Percentiles rank a stretch among this genome's conserved stretches.
phyloP scores from a whole-genome alignment of 2,113 vertebrate genomes.

The Lepus europaeus region DNA sequence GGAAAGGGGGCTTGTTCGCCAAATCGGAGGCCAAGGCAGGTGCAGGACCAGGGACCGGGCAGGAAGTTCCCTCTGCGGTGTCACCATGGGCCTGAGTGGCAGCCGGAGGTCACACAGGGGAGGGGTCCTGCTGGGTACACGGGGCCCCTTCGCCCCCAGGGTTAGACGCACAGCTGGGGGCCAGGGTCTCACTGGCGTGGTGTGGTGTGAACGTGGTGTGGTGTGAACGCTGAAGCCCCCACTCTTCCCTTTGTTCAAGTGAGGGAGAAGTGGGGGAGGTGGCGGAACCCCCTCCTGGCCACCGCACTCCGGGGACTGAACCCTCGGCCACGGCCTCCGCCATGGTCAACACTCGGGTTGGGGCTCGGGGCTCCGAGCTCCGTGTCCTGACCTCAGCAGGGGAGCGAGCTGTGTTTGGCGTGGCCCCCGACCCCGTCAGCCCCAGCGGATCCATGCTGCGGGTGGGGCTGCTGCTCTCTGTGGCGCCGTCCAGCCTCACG shows the following conservation, averaged over 20 bases:
- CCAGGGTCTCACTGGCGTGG: neutral
- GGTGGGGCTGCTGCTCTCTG: too few species aligned
- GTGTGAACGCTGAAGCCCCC: neutral
- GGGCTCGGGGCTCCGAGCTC: too few species aligned
- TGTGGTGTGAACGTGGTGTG: neutral
- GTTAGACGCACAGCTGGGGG: too few species aligned
- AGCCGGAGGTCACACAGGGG: neutral
- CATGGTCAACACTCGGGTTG: rapidly evolving
- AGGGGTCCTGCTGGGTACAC: neutral
- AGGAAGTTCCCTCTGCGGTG: too few species aligned
- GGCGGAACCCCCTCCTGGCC: neutral
- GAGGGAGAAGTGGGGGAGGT: neutral
- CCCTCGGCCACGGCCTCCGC: neutral
- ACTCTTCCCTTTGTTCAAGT: neutral
- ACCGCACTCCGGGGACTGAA: neutral
- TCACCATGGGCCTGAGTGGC: too few species aligned
- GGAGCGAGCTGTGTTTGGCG: neutral
- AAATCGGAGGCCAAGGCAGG: neutral
- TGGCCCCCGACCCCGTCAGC: constrained; percentile 10
- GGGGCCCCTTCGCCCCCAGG: too few species aligned
- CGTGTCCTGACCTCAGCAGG: too few species aligned
- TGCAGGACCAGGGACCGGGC: too few species aligned
- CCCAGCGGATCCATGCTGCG: neutral
- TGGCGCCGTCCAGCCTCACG: neutral
- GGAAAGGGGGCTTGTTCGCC: neutral